Evolutionary conservation across 2,113 vertebrate genomes (phyloP).

Genomic region (Dascyllus trimaculatus): DNA sequence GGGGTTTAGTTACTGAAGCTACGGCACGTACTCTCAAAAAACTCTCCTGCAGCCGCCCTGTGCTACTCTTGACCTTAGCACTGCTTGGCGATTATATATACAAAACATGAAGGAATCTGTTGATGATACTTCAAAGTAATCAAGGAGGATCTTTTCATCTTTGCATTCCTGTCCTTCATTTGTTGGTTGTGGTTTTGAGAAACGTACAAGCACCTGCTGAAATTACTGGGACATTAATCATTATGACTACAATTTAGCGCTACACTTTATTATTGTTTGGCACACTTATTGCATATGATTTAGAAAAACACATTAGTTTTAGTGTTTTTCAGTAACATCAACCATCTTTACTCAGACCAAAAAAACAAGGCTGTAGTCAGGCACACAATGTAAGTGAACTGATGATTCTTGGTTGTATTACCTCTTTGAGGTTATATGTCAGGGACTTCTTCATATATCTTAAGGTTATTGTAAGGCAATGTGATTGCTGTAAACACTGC

Average conservation of each 20-base stretch:
- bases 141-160: slow-evolving; percentile 55
- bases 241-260: slow-evolving; percentile 49
- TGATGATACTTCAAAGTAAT: slow-evolving; percentile 55
- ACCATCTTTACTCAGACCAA: slow-evolving; percentile 10
- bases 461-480: slow-evolving; percentile 43
- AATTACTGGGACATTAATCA: slow-evolving; percentile 64
- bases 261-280: slow-evolving; percentile 51
- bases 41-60: slow-evolving; percentile 16
- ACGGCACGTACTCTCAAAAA: slow-evolving; percentile 36
- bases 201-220: slow-evolving; percentile 59
- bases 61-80: slow-evolving; percentile 52
- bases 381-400: slow-evolving; percentile 5
- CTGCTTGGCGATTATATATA: slow-evolving; percentile 49
- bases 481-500: slow-evolving; percentile 58
- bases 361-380: background rate
- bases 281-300: slow-evolving; percentile 27
- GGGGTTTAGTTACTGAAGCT: slow-evolving; percentile 50
- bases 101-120: slow-evolving; percentile 51
- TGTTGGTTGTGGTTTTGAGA: slow-evolving; percentile 59
- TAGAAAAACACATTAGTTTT: slow-evolving; percentile 54
- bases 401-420: slow-evolving; percentile 22
- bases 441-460: slow-evolving; percentile 25
- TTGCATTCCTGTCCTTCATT: slow-evolving; percentile 49
- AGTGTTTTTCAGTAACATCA: slow-evolving; percentile 31
- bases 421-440: slow-evolving; percentile 32